Percentiles rank a stretch among this genome's conserved stretches.
These are phyloP conservation scores for Drosophila nasuta DNA, from an alignment of 1,140 invertebrate species.

Conservation along the genomic window DNA sequence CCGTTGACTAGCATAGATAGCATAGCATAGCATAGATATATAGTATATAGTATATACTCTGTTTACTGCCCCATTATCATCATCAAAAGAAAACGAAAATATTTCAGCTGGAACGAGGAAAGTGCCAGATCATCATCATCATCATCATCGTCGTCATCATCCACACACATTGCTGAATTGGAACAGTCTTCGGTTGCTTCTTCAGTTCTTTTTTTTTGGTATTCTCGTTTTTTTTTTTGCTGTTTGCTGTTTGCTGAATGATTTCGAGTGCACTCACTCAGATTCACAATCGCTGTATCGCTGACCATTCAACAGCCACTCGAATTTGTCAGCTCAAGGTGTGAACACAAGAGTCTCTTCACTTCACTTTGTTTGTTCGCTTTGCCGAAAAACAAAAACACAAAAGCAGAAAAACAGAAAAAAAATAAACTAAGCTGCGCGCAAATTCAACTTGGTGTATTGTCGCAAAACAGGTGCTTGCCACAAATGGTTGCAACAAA, in stretches of 20 bases:
- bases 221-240: too few species aligned
- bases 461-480: conserved; percentile 41
- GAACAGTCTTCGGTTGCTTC: conserved; percentile 21
- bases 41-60: conserved; percentile 5
- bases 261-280: conserved; percentile 34
- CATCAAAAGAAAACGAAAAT: conserved; percentile 76
- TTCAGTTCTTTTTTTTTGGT: neutral
- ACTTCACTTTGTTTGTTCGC: conserved; percentile 8
- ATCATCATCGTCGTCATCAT: conserved; percentile 2
- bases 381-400: neutral
- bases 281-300: conserved; percentile 44
- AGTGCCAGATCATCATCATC: conserved; percentile 64
- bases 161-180: conserved; percentile 21
- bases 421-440: neutral
- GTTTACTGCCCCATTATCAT: conserved; percentile 4
- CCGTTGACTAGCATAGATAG: conserved; percentile 76
- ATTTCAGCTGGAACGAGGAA: conserved; percentile 71
- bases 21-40: conserved; percentile 39
- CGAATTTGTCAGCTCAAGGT: conserved; percentile 40
- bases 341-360: neutral
- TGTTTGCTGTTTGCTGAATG: neutral
- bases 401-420: too few species aligned
- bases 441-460: conserved; percentile 10
- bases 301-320: conserved; percentile 58
- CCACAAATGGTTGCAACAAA: conserved; percentile 13